Evolutionary conservation across 1,140 invertebrate species (phyloP), one percentile per base, ranked within the genome.

Genomic region (Cyrtorhinus lividipennis): DNA sequence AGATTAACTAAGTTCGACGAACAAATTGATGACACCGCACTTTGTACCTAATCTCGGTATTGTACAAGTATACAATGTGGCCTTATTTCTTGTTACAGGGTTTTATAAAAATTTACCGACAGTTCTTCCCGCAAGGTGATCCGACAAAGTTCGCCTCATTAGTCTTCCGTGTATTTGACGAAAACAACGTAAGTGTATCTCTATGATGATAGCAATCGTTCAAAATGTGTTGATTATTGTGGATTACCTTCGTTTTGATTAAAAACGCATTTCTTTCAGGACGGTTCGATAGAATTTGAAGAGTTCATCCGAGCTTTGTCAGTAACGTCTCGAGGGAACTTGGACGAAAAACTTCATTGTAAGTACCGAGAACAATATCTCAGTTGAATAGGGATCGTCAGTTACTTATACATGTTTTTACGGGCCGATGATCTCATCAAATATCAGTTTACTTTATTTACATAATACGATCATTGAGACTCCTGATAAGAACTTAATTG

Each of bases 21-120:
- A n/a, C n/a, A n/a, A n/a, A n/a, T n/a, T n/a, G n/a, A n/a, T n/a
- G n/a, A n/a, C n/a, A n/a, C n/a, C n/a, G n/a, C n/a, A n/a, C n/a
- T n/a, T n/a, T n/a, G n/a, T n/a, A n/a, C n/a, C n/a, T n/a, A n/a
- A 27, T 18, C 25, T 26, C 22, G 13, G 24, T 38, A 15, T 38
- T 38, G 15, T n/a, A 38, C 30, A 38, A 38, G 30, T n/a, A n/a
- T n/a, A n/a, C n/a, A n/a, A n/a, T n/a, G n/a, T 38, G 30, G 5
- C 30, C 30, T 38, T 38, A 5, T 38, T 38, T 38, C 30, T 66
- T 71, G 68, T 81, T 83, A 68, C 79, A 96, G 93, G 95, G 93
- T 63, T 98, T 98, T 79, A 93, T 97, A 73, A 95, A 92, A 79
- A 98, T 98, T 73, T 98, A 98, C 81, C 93, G 95, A 78, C 94